Base-by-base conservation (phyloP, 2,888 invertebrate genomes). In the Pyrrhia umbra region DNA sequence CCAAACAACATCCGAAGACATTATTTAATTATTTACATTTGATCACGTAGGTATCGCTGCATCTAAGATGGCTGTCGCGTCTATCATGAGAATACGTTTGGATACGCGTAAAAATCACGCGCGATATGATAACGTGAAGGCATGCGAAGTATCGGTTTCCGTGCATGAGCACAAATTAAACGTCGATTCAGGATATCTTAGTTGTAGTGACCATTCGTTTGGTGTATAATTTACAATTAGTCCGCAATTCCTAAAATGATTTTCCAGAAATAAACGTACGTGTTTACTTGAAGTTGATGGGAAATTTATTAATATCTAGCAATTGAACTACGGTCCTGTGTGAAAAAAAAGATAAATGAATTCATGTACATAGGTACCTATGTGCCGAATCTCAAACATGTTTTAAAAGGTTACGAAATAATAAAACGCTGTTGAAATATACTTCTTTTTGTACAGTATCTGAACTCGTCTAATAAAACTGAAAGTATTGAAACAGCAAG, bases 81-180 rank as follows among this genome's bases (percentile, higher is more conserved):
- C 40, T 56, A 56, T 69, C 70, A 69, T 49, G 43, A 62, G 34
- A n/a, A n/a, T 68, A 58, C 54, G 43, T 69, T 59, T 47, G 37
- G 52, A 51, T 50, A 66, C 51, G 60, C 46, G 56, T 64, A 54
- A 68, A 74, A 75, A 64, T 60, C 71, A 75, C 64, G 66, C 70
- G 75, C 64, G 54, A 42, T 46, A 43, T 27, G 27, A 13, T 79
- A 62, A 68, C 76, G 77, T 79, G 77, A 46, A 51, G 76, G 52
- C 50, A 77, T 77, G 76, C 59, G 46, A 78, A 40, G 45, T 47
- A 61, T 68, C 42, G 20, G 51, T 58, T 67, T 78, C 76, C 72
- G 62, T 66, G 70, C 78, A 58, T 58, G 60, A 43, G 40, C 58
- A 65, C 57, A 68, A 78, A 76, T 68, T 68, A 71, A 75, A 46